These are phyloP conservation scores for Arctocebus calabarensis DNA, from an alignment of 2,797 vertebrate genomes.

Conservation along the genomic window DNA sequence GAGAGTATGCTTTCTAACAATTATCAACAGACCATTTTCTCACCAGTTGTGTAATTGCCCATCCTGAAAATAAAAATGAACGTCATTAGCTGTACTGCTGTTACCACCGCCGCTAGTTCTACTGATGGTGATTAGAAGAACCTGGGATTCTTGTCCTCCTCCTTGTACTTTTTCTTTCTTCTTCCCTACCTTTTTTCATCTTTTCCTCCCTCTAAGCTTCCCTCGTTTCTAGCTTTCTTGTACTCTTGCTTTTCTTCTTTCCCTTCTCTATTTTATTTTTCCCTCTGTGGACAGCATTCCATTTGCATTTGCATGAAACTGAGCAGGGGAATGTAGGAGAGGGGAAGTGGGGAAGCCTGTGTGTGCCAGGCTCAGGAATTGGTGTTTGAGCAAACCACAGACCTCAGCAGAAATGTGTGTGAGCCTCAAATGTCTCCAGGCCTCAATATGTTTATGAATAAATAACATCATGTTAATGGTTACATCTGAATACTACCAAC, in stretches of 20 bases:
- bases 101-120: background rate
- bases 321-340: background rate
- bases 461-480: background rate
- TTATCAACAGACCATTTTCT: background rate
- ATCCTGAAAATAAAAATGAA: background rate
- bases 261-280: background rate
- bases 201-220: background rate
- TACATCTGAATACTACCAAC: background rate
- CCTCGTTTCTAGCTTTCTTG: background rate
- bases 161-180: background rate
- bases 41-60: background rate
- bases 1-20: background rate
- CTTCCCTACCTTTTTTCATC: background rate
- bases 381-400: background rate
- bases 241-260: background rate
- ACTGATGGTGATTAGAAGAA: background rate
- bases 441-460: background rate
- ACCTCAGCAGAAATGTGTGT: background rate
- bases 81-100: background rate
- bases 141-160: background rate
- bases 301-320: background rate
- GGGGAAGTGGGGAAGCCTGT: background rate
- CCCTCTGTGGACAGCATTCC: background rate
- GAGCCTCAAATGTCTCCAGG: background rate
- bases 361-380: background rate